Conservation (phyloP, 2,888 invertebrate genomes). For the Drosophila colorata region DNA sequence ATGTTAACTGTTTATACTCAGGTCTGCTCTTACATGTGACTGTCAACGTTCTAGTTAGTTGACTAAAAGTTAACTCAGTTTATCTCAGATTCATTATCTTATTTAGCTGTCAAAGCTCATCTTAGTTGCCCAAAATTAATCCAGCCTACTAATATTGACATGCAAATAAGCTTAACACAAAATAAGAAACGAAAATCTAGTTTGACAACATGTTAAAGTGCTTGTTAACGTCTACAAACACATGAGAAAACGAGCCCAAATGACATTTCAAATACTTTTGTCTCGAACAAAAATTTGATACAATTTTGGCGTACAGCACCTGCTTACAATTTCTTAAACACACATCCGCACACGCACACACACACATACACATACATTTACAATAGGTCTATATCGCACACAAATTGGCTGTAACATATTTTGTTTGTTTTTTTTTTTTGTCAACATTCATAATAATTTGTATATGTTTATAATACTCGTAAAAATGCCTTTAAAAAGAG, state of each 20-base stretch:
- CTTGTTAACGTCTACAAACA: slow-evolving; percentile 16
- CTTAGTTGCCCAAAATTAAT: not conserved
- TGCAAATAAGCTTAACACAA: slow-evolving; percentile 63
- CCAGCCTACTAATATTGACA: slow-evolving; percentile 10
- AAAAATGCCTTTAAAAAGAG: slow-evolving; percentile 63
- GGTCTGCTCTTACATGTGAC: not conserved
- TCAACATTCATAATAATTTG: slow-evolving; percentile 55
- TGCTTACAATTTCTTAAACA: slow-evolving; percentile 15
- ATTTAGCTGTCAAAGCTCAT: not conserved
- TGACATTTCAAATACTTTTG: slow-evolving; percentile 89
- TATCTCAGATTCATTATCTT: not conserved
- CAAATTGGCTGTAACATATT: slow-evolving; percentile 61
- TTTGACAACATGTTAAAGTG: slow-evolving; percentile 13
- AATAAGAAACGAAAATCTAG: slow-evolving; percentile 10
- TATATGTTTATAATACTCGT: slow-evolving; percentile 61
- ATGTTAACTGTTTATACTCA: not conserved
- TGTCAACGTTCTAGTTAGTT: not conserved
- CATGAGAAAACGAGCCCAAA: slow-evolving; percentile 79
- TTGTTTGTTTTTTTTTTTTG: slow-evolving; percentile 4
- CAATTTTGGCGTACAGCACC: slow-evolving; percentile 19
- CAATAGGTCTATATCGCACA: slow-evolving; percentile 33
- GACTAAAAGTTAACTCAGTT: too few species aligned
- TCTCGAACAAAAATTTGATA: slow-evolving; percentile 32
- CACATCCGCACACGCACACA: slow-evolving; percentile 11
- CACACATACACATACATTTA: slow-evolving; percentile 26